Conservation (phyloP, 2,888 invertebrate genomes). For the Deilephila porcellus region DNA sequence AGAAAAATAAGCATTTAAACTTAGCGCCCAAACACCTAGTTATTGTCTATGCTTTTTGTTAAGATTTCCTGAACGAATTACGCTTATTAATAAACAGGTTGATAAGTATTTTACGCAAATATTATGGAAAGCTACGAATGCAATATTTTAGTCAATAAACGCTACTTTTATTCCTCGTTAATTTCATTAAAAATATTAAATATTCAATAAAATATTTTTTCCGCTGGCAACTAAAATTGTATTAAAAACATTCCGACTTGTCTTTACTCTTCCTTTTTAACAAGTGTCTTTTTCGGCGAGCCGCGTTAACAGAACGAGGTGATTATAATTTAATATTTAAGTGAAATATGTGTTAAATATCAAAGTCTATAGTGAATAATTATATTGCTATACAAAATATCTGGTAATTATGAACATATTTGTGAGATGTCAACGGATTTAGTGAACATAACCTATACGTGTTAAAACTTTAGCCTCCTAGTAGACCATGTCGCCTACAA, state of each 20-base stretch:
- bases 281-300: conserved; percentile 65
- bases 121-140: too few species aligned
- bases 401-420: conserved; percentile 32
- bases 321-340: conserved; percentile 39
- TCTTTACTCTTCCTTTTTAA: conserved; percentile 35
- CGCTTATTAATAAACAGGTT: too few species aligned
- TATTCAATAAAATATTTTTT: not conserved
- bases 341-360: conserved; percentile 42
- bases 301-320: conserved; percentile 66
- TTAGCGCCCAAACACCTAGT: too few species aligned
- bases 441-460: conserved; percentile 51
- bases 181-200: not conserved
- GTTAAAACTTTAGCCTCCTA: conserved; percentile 53
- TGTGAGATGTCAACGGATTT: conserved; percentile 59
- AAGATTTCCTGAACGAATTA: too few species aligned
- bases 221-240: not conserved
- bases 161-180: too few species aligned
- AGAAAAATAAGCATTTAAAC: too few species aligned
- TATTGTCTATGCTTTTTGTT: too few species aligned
- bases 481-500: conserved; percentile 63
- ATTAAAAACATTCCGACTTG: not conserved
- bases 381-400: conserved; percentile 11
- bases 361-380: conserved; percentile 14
- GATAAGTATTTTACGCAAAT: too few species aligned
- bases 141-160: too few species aligned